phyloP scores from a whole-genome alignment of 2,888 invertebrate species.

The Nephrotoma guestfalica region DNA sequence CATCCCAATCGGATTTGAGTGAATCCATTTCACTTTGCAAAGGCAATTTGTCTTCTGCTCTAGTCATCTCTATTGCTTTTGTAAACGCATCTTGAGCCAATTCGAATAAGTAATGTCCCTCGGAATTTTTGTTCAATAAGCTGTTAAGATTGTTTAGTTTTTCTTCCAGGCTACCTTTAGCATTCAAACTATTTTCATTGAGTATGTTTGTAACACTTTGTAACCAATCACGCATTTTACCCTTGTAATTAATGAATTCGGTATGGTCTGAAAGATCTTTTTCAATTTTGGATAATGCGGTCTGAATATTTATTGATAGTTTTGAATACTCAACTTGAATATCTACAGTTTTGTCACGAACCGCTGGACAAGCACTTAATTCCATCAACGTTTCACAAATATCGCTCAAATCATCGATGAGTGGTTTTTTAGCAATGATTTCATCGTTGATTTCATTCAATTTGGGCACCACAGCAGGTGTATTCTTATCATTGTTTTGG shows the following conservation, averaged over 20 bases:
- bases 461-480: slow-evolving; percentile 59
- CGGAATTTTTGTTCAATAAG: slow-evolving; percentile 55
- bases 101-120: slow-evolving; percentile 73
- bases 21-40: slow-evolving; percentile 61
- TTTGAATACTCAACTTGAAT: slow-evolving; percentile 70
- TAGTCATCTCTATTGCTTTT: slow-evolving; percentile 67
- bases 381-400: slow-evolving; percentile 78
- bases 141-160: slow-evolving; percentile 16
- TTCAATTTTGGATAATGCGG: slow-evolving; percentile 61
- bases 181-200: not conserved
- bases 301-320: slow-evolving; percentile 63
- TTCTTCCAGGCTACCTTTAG: not conserved
- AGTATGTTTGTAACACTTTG: slow-evolving; percentile 66
- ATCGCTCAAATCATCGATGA: slow-evolving; percentile 73
- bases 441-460: slow-evolving; percentile 62
- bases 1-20: slow-evolving; percentile 77
- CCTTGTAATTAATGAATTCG: slow-evolving; percentile 75
- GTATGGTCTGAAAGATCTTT: slow-evolving; percentile 84
- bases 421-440: slow-evolving; percentile 58
- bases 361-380: slow-evolving; percentile 68
- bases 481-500: slow-evolving; percentile 56
- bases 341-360: slow-evolving; percentile 73
- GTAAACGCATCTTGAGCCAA: slow-evolving; percentile 72
- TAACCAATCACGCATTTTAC: slow-evolving; percentile 72
- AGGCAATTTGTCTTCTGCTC: slow-evolving; percentile 64